These are phyloP conservation scores for Staurois parvus DNA, from an alignment of 2,797 vertebrate genomes.

Conservation along the genomic window DNA sequence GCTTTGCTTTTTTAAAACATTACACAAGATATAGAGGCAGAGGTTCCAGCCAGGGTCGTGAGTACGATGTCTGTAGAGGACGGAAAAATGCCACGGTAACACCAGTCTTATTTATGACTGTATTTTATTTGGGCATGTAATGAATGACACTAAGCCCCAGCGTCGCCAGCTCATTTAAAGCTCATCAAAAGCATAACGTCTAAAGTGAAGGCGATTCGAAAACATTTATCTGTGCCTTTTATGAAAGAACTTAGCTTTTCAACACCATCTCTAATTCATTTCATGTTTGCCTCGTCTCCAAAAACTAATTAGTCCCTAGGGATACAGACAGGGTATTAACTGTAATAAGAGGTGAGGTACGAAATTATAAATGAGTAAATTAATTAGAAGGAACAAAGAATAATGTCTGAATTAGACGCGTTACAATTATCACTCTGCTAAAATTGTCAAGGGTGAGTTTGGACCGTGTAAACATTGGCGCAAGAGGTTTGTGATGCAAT, in stretches of 20 bases:
- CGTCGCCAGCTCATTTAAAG: slow-evolving; percentile 9
- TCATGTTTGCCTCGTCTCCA: slow-evolving; percentile 45
- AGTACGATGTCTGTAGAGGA: slow-evolving; percentile 9
- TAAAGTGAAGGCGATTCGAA: slow-evolving; percentile 11
- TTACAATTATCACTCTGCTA: background rate
- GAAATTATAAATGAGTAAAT: slow-evolving; percentile 21
- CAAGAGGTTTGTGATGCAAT: slow-evolving; percentile 39
- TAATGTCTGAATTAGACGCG: slow-evolving; percentile 18
- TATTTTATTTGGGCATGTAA: slow-evolving; percentile 45
- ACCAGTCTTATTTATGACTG: slow-evolving; percentile 41
- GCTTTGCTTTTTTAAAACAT: slow-evolving; percentile 48
- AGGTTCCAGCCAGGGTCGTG: slow-evolving; percentile 37
- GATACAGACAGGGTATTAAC: slow-evolving; percentile 27
- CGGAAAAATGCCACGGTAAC: slow-evolving; percentile 19
- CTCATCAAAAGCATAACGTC: slow-evolving; percentile 9
- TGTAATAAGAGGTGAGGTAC: slow-evolving; percentile 30
- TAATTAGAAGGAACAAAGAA: slow-evolving; percentile 41
- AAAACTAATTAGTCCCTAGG: slow-evolving; percentile 47
- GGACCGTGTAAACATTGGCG: slow-evolving; percentile 18
- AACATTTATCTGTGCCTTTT: slow-evolving; percentile 30
- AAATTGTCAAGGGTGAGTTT: slow-evolving; percentile 4
- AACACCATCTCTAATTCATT: slow-evolving; percentile 33
- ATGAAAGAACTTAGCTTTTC: slow-evolving; percentile 40
- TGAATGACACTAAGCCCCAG: slow-evolving; percentile 10
- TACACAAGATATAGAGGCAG: slow-evolving; percentile 38